Evolutionary conservation across 2,797 vertebrate species (phyloP).

Genomic region (Melanotaenia boesemani): DNA sequence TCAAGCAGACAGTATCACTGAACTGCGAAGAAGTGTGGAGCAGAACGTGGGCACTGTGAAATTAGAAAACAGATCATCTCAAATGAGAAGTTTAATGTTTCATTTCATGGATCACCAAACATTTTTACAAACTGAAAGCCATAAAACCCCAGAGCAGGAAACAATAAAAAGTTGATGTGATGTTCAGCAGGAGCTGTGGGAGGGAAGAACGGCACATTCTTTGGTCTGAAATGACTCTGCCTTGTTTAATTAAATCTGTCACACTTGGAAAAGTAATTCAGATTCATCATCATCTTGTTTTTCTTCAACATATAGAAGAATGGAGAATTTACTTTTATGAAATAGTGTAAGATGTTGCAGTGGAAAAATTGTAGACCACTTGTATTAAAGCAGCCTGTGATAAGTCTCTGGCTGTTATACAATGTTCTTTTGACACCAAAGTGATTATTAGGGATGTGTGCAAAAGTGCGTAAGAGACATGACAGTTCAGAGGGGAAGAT

Average conservation of each 20-base stretch:
- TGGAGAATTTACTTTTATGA: not conserved
- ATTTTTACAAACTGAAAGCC: not conserved
- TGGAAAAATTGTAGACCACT: not conserved
- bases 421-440: conserved; percentile 3
- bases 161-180: conserved; percentile 15
- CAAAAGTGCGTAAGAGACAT: conserved; percentile 1
- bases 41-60: not conserved
- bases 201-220: conserved; percentile 2
- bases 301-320: not conserved
- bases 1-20: conserved; percentile 20
- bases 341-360: not conserved
- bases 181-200: not conserved
- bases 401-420: not conserved
- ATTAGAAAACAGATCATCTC: conserved; percentile 37
- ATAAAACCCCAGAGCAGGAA: conserved; percentile 23
- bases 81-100: conserved; percentile 27
- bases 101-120: conserved; percentile 4
- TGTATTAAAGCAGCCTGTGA: not conserved
- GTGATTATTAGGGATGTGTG: conserved; percentile 5
- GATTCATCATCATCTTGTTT: conserved; percentile 1
- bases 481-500: conserved; percentile 3
- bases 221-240: not conserved
- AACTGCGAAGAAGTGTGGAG: conserved; percentile 9
- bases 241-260: conserved; percentile 7
- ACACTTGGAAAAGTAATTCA: not conserved